Evolutionary conservation across 1,140 invertebrate genomes (phyloP), one percentile per base, ranked within the genome.

Genomic region (Apolygus lucorum): DNA sequence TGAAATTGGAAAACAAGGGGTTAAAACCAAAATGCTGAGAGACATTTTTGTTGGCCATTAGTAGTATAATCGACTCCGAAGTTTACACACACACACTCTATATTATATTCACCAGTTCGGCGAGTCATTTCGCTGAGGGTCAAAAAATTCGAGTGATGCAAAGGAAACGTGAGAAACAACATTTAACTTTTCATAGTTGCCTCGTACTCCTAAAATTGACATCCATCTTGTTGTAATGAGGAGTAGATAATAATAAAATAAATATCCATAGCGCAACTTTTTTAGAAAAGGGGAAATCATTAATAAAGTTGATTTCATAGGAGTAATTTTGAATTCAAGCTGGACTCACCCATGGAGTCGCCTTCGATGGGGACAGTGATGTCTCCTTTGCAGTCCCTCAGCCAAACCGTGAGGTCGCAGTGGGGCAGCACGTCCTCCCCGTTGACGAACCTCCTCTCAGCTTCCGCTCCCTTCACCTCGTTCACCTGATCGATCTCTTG

Each of bases 351-450:
- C 75, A 78, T 84, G 2, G 83, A 74, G 63, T 77, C 74, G 8
- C 88, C 89, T 2, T n/a, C 1, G 0, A 91, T 78, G 0, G 90
- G 89, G 68, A 85, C 78, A 1, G 83, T 79, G 4, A 91, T 84
- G 80, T 93, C 89, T 63, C 86, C 75, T 71, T 88, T 84, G 74
- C 90, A 92, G 1, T 88, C 88, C 62, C 91, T 83, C 72, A 91
- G 77, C 91, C 91, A 93, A 22, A 93, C 84, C 1, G 81, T 83
- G 0, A 83, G 78, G 69, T 92, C 88, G 73, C 87, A 88, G 74
- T 90, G 89, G n/a, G n/a, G n/a, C 0, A 89, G 87, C 75, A 87
- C 90, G 1, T 77, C 69, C 17, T 75, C 71, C 17, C 74, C 72
- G n/a, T 62, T 28, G 26, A 49, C 52, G 14, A 25, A 28, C 1